Evolutionary conservation across 2,888 invertebrate species (phyloP), one percentile per base, ranked within the genome.

Genomic region (Ichneumoninae sp.): DNA sequence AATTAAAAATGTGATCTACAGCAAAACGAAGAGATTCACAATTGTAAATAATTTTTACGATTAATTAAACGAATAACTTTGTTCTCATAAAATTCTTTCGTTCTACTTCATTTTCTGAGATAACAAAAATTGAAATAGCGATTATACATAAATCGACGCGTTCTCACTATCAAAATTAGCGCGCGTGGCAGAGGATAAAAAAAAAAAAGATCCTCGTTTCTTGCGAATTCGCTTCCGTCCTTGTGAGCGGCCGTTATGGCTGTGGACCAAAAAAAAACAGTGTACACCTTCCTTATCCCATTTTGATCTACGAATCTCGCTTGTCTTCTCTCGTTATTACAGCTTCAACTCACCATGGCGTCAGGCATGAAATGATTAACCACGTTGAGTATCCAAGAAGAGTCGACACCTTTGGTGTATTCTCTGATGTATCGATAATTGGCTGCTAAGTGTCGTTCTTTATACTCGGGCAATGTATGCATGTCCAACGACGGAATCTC

Each of bases 301-400:
- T 16, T 47, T 10, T 62, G 33, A 47, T 16, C 4, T 16, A 47
- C 16, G 13, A 47, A 47, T 47, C 44, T 16, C 44, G 50, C n/a
- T 71, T 33, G n/a, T 36, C 10, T 16, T 30, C 1, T 10, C 71
- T 78, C 36, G 1, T 16, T 33, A 66, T 8, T 26, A 22, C 50
- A 1, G 3, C 5, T 19, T 3, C n/a, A 1, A 62, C 62, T 81
- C 79, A 84, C 78, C 57, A 70, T 8, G n/a, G 30, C 19, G 0
- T 16, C 8, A 8, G 92, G 90, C 70, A 90, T 90, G 82, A 94
- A 94, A 86, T 95, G 94, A 88, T 94, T 95, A 1, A 94, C 88
- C 80, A 93, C 90, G 87, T 94, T 94, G 47, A 94, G 93, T 10
- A 92, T 94, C 95, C 95, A 95, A 7, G 93, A 89, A 40, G 94